Percentiles rank a stretch among this genome's conserved stretches.
phyloP scores from a whole-genome alignment of 2,113 vertebrate genomes.

The Sclerurus mexicanus region DNA sequence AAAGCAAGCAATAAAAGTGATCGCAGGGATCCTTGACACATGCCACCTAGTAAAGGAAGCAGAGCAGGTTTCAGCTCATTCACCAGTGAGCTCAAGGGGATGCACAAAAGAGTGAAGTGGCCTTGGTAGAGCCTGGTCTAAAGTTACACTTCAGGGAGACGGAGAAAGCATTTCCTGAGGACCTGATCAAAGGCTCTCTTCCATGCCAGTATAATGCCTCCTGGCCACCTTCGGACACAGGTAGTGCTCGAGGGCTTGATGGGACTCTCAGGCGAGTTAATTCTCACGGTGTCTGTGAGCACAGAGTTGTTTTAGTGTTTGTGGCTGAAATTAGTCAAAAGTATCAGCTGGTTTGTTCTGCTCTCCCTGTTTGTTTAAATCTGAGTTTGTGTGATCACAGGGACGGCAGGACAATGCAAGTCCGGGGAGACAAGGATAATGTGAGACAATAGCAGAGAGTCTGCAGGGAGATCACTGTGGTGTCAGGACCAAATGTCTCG shows the following conservation, averaged over 20 bases:
- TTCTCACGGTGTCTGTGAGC: neutral
- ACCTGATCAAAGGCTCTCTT: slow-evolving; percentile 37
- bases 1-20: slow-evolving; percentile 51
- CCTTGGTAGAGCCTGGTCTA: slow-evolving; percentile 38
- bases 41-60: slow-evolving; percentile 19
- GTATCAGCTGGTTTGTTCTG: neutral
- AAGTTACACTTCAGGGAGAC: slow-evolving; percentile 54
- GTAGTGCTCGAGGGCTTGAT: neutral
- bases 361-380: neutral
- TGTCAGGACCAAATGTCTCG: neutral
- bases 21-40: slow-evolving; percentile 36
- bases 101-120: slow-evolving; percentile 62
- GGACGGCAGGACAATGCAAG: neutral
- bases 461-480: neutral
- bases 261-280: neutral
- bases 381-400: neutral
- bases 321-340: neutral
- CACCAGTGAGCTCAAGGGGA: slow-evolving; percentile 43
- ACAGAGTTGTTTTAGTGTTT: neutral
- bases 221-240: neutral
- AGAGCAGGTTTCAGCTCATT: slow-evolving; percentile 22
- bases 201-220: neutral
- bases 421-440: neutral
- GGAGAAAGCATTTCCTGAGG: slow-evolving; percentile 22
- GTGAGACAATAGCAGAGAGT: neutral